Evolutionary conservation across 2,113 vertebrate genomes (phyloP).

Genomic region (Rhipidura dahli): DNA sequence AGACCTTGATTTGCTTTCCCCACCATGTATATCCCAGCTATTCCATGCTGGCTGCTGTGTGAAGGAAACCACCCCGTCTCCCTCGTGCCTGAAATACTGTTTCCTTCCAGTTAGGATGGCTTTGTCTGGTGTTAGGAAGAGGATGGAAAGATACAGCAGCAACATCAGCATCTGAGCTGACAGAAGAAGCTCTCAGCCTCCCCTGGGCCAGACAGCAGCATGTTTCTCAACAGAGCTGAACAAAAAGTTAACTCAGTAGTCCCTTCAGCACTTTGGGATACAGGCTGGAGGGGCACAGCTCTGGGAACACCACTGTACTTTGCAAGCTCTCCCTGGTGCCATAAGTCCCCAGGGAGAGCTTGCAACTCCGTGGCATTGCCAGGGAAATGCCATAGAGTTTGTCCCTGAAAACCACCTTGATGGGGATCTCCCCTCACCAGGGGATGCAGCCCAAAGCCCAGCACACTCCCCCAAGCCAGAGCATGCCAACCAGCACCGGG

Average conservation of each 20-base stretch:
- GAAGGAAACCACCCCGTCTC: neutral
- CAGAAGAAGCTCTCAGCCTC: neutral
- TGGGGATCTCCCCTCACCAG: too few relatives aligned
- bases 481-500: rapidly evolving
- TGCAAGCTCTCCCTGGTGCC: neutral
- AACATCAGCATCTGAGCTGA: neutral
- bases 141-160: neutral
- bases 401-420: neutral
- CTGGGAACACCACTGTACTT: rapidly evolving
- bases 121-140: neutral
- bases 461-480: rapidly evolving
- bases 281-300: neutral
- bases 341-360: rapidly evolving
- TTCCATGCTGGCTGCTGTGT: rapidly evolving
- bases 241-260: neutral
- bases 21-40: neutral
- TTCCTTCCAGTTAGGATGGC: neutral
- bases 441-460: neutral
- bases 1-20: neutral
- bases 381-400: neutral
- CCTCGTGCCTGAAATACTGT: neutral
- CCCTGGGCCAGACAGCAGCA: neutral
- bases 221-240: rapidly evolving
- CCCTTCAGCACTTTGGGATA: neutral
- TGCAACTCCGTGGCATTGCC: too few relatives aligned